A percentile compares a stretch with the other conserved stretches of the same genome.
phyloP scores from a whole-genome alignment of 2,113 vertebrate species.

The Gymnobelideus leadbeateri region DNA sequence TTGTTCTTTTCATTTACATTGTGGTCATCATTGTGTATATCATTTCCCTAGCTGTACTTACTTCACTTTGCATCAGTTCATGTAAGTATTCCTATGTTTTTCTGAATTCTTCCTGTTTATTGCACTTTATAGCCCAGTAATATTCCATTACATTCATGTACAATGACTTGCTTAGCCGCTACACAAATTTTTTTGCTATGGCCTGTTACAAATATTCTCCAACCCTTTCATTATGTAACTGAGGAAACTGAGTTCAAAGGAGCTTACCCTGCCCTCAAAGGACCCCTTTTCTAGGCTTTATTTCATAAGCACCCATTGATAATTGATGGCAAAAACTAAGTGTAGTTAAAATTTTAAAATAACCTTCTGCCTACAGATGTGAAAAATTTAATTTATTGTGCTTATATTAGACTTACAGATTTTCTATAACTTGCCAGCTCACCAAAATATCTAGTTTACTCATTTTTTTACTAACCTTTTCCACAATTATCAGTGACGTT shows the following conservation, averaged over 20 bases:
- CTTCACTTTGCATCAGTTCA: neutral
- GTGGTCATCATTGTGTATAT: neutral
- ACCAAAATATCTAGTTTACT: neutral
- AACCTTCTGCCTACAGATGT: neutral
- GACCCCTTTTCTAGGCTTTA: neutral
- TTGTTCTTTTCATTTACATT: neutral
- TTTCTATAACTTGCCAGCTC: neutral
- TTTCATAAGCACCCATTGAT: neutral
- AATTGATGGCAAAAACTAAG: neutral
- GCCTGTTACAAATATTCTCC: too few species aligned
- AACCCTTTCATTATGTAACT: neutral
- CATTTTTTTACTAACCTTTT: neutral
- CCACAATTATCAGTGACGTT: neutral
- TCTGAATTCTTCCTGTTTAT: neutral
- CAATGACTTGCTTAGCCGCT: neutral
- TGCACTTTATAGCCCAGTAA: neutral
- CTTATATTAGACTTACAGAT: neutral
- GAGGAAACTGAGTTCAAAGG: neutral
- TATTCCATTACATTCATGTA: neutral
- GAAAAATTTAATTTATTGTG: neutral
- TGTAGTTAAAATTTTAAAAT: neutral
- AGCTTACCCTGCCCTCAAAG: neutral
- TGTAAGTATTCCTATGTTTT: neutral
- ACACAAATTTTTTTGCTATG: neutral
- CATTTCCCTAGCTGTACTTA: neutral